phyloP scores from a whole-genome alignment of 2,113 vertebrate genomes.

The Anser brachyrhynchus region DNA sequence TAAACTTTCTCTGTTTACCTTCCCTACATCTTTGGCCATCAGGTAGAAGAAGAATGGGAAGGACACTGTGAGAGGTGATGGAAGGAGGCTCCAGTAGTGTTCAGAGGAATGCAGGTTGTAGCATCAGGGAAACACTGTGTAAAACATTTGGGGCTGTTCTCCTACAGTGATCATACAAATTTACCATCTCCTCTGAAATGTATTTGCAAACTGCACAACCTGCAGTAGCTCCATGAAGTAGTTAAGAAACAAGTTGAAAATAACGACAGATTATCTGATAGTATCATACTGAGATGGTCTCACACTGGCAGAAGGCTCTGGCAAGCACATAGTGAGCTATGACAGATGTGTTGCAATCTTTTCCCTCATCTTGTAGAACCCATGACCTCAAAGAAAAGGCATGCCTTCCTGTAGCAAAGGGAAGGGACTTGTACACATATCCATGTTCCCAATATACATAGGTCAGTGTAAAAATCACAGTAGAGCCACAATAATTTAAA shows the following conservation, averaged over 20 bases:
- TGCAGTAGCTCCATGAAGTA: neutral
- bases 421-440: neutral
- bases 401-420: neutral
- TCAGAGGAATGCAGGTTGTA: neutral
- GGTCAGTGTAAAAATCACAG: neutral
- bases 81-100: neutral
- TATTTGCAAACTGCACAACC: neutral
- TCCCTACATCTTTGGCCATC: neutral
- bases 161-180: neutral
- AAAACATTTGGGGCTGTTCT: neutral
- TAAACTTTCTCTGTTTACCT: neutral
- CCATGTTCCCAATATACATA: neutral
- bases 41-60: neutral
- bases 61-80: neutral
- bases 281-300: neutral
- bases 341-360: neutral
- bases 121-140: neutral
- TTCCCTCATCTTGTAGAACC: neutral
- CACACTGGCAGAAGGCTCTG: neutral
- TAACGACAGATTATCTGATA: neutral
- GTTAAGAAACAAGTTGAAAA: neutral
- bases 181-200: neutral
- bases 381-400: neutral
- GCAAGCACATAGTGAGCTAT: neutral
- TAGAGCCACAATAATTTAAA: neutral